Evolutionary conservation across 2,113 vertebrate species (phyloP), one percentile per base, ranked within the genome.

Genomic region (Mus pahari): DNA sequence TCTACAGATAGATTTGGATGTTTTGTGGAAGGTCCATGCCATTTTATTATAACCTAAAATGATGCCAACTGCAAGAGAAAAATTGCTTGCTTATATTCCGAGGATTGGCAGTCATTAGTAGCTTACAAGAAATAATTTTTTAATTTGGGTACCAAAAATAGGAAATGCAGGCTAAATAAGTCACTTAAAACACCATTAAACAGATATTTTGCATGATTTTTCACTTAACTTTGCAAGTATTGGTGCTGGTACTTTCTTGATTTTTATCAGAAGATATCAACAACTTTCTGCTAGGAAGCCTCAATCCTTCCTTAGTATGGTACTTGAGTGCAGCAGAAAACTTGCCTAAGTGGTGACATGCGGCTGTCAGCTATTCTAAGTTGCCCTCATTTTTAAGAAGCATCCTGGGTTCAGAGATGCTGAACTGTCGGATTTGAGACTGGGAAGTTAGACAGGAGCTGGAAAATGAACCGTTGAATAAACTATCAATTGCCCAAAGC

Each of bases 211-310:
- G 84, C 62, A 60, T 94, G 64, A 84, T 91, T 95, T 95, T 81
- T 94, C 60, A 88, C n/a, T 42, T 20, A 87, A 53, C 48, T 95
- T 48, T 95, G 60, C 55, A 95, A 86, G 16, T 86, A 79, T 95
- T 91, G 77, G 64, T 96, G 60, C 39, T 94, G 48, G 39, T 91
- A 62, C 48, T 70, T 97, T 97, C 39, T 94, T 96, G 93, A 91
- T 96, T 97, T 86, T 92, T 95, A 91, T 97, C 87, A 95, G 92
- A 94, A 96, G 86, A 86, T 95, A 74, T 92, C 42, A 82, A 82
- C 82, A 91, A 53, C 74, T 78, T 95, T 94, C 55, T 95, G 89
- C 22, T 96, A 95, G 91, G 91, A 95, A 95, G 92, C 6, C 4
- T 74, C 62, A 79, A 0, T 91, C 33, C 11, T 94, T 92, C 20